These are phyloP conservation scores for Thalassaphorura encarpata DNA, from an alignment of 1,140 invertebrate species.

Conservation along the genomic window DNA sequence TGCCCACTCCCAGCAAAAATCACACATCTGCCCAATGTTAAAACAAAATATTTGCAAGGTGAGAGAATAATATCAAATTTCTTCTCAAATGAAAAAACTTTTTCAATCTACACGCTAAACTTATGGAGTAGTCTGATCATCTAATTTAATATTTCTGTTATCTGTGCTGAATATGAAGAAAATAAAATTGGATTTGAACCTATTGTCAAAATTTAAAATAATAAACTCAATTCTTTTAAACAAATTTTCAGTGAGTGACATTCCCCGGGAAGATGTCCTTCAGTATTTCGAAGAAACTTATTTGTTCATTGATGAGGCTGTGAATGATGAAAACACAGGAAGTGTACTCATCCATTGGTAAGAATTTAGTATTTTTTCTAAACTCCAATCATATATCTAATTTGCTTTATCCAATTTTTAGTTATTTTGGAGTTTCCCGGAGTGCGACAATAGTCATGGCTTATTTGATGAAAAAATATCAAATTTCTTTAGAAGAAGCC, in stretches of 20 bases:
- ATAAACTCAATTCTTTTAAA: no score
- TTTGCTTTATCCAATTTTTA: neutral
- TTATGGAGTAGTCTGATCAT: neutral
- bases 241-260: constrained; percentile 54
- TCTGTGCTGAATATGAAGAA: neutral
- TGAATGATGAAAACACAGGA: constrained; percentile 44
- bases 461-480: constrained; percentile 71
- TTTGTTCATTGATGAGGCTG: constrained; percentile 49
- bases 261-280: constrained; percentile 69
- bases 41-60: constrained; percentile 64
- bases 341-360: constrained; percentile 68
- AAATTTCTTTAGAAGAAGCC: constrained; percentile 57
- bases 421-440: constrained; percentile 51
- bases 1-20: constrained; percentile 66
- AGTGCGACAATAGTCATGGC: constrained; percentile 72
- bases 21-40: constrained; percentile 51
- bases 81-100: neutral
- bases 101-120: neutral
- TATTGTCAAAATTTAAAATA: no score
- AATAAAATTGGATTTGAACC: neutral
- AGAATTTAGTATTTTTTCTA: constrained; percentile 23
- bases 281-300: constrained; percentile 61
- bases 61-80: constrained; percentile 31
- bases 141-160: constrained; percentile 1
- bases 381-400: neutral